Evolutionary conservation across 2,888 invertebrate species (phyloP).

Genomic region (Drosophila heteroneura): DNA sequence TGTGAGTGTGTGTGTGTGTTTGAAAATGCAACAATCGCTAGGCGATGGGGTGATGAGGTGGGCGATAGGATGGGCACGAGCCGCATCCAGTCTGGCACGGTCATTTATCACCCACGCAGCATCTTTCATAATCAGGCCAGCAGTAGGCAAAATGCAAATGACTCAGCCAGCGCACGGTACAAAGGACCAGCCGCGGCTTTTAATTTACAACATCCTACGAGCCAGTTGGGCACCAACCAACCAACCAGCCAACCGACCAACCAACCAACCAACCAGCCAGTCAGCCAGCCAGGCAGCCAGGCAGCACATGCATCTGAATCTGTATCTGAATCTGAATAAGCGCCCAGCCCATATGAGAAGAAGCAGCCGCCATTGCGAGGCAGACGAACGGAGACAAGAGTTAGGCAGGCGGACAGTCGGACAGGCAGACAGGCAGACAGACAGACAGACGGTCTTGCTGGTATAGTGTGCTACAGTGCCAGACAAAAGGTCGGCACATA

Average conservation of each 20-base stretch:
- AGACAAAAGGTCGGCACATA: constrained; percentile 84
- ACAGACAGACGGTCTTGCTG: constrained; percentile 1
- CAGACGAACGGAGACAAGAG: constrained; percentile 31
- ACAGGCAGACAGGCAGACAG: constrained; percentile 8
- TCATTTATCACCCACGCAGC: constrained; percentile 85
- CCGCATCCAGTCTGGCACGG: constrained; percentile 69
- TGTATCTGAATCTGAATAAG: constrained; percentile 42
- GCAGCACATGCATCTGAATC: constrained; percentile 39
- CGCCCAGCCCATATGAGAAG: constrained; percentile 32
- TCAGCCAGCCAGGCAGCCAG: constrained; percentile 3
- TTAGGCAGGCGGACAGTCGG: constrained; percentile 9
- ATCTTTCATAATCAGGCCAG: constrained; percentile 84
- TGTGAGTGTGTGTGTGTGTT: constrained; percentile 10
- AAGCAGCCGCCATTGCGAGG: constrained; percentile 38
- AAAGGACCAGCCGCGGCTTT: constrained; percentile 81
- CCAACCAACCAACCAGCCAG: neutral
- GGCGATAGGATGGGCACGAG: constrained; percentile 15
- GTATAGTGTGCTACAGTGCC: constrained; percentile 70
- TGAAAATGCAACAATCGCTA: constrained; percentile 71
- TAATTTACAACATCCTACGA: constrained; percentile 82
- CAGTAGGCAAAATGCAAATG: constrained; percentile 82
- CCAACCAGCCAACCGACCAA: constrained; percentile 15
- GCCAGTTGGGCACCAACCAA: constrained; percentile 52
- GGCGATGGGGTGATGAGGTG: constrained; percentile 3
- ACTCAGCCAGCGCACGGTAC: constrained; percentile 68